Evolutionary conservation across 2,113 vertebrate genomes (phyloP), one percentile per base, ranked within the genome.

Genomic region (Onychostoma macrolepis): DNA sequence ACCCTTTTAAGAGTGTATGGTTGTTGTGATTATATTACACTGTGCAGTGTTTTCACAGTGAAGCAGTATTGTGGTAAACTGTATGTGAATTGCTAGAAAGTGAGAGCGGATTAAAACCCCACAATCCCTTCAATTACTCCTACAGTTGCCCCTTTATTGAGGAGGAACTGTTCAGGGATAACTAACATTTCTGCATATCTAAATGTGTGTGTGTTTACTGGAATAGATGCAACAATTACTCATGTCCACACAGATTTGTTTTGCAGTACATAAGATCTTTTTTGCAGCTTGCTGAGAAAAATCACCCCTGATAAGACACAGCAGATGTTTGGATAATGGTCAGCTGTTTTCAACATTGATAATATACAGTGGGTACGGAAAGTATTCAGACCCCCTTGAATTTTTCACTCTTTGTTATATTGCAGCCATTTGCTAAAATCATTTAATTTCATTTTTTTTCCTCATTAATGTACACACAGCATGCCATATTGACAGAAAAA

Each of bases 171-270:
- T 75, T 45, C 24, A 45, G 24, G 24, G 72, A 26, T 75, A 75
- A 75, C 72, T 75, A 45, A 43, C 72, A 26, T 75, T 45, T 75
- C 41, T 75, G 72, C 11, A 75, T 75, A 13, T 75, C 36, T 75
- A 75, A 75, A 45, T 75, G n/a, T 75, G 72, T 3, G 24, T 75
- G 71, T 75, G 24, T 75, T 24, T 41, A 26, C 11, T 15, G n/a
- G 72, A 45, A 75, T 26, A 75, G n/a, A 45, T 11, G 26, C 38
- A 75, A 2, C 72, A n/a, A 45, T 75, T 75, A 75, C 72, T 75
- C 13, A 45, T 41, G 13, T 75, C 24, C 38, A 75, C 72, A 45
- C 11, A 45, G 11, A 41, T 75, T 75, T 45, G 72, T 75, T 43
- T 26, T 45, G n/a, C 41, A 45, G 72, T 43, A 41, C 24, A 45